These are phyloP conservation scores for Drosophila elegans DNA, from an alignment of 1,140 invertebrate species.

Conservation along the genomic window DNA sequence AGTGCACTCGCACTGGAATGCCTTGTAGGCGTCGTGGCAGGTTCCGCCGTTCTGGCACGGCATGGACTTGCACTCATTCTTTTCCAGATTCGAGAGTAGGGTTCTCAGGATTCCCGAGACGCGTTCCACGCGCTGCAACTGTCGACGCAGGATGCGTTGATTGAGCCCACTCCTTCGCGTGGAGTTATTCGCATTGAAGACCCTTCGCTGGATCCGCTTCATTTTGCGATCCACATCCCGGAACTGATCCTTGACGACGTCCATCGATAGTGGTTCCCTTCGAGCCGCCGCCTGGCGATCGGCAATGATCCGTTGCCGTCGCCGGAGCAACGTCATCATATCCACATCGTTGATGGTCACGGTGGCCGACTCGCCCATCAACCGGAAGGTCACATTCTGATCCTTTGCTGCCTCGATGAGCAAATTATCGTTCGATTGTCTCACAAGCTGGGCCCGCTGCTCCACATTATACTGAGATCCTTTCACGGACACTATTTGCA, in stretches of 20 bases:
- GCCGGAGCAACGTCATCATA: conserved; percentile 42
- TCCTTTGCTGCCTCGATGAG: conserved; percentile 48
- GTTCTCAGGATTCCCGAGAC: conserved; percentile 9
- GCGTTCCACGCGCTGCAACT: conserved; percentile 38
- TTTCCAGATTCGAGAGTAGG: conserved; percentile 24
- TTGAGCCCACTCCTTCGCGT: conserved; percentile 18
- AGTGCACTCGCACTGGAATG: conserved; percentile 91
- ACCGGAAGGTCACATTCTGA: conserved; percentile 68
- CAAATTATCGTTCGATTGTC: conserved; percentile 41
- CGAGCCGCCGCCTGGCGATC: conserved; percentile 11
- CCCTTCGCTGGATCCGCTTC: conserved; percentile 15
- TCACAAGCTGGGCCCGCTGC: conserved; percentile 7
- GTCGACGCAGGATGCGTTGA: conserved; percentile 33
- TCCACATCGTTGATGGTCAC: conserved; percentile 65
- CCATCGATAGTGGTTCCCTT: conserved; percentile 39
- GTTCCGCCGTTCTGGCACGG: conserved; percentile 94
- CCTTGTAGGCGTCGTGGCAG: conserved; percentile 90
- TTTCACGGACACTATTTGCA: conserved; percentile 3
- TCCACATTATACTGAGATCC: not conserved
- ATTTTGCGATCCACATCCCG: conserved; percentile 44
- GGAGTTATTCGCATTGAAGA: conserved; percentile 30
- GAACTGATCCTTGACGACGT: conserved; percentile 49
- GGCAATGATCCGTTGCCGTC: conserved; percentile 13
- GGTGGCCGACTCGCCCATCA: conserved; percentile 58
- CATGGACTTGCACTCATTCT: conserved; percentile 89